Evolutionary conservation across 37 sponge, comb jelly and placozoan genomes (phyloP).

Genomic region (Geodia barretti): DNA sequence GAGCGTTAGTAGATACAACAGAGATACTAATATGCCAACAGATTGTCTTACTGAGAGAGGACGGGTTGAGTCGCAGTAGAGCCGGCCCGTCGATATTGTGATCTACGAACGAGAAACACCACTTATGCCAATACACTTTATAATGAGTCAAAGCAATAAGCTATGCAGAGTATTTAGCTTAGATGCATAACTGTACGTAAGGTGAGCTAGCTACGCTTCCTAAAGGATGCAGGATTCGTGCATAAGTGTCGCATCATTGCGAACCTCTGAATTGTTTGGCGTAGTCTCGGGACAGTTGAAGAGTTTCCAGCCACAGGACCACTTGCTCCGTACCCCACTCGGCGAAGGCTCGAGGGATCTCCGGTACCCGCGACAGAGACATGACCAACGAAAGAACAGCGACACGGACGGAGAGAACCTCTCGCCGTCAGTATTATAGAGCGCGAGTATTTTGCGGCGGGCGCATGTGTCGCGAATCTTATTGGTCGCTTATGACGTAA

Average conservation of each 20-base stretch:
- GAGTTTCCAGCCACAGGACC: conserved; percentile 36
- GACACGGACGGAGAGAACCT: neutral
- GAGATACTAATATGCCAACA: too few relatives aligned
- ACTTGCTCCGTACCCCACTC: conserved; percentile 61
- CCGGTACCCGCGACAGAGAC: conserved; percentile 4
- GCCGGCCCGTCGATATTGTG: conserved; percentile 34
- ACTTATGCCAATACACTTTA: too few relatives aligned
- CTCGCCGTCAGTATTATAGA: neutral
- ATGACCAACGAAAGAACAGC: neutral
- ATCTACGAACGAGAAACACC: conserved; percentile 19
- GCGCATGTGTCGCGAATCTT: neutral
- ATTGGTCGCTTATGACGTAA: neutral
- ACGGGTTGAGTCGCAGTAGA: conserved; percentile 52
- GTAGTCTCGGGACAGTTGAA: conserved; percentile 48
- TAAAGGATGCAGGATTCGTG: neutral
- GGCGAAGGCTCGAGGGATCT: conserved; percentile 26
- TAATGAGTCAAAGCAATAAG: too few relatives aligned
- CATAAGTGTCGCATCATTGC: neutral
- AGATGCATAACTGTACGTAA: neutral
- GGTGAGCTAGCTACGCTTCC: neutral
- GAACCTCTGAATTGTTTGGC: conserved; percentile 44
- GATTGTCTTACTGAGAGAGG: conserved; percentile 64
- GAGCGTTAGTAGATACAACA: too few relatives aligned
- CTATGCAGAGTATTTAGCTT: too few relatives aligned
- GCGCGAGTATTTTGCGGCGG: neutral